A percentile compares a stretch with the other conserved stretches of the same genome.
phyloP scores from a whole-genome alignment of 1,140 invertebrate species.

The Hetaerina americana region DNA sequence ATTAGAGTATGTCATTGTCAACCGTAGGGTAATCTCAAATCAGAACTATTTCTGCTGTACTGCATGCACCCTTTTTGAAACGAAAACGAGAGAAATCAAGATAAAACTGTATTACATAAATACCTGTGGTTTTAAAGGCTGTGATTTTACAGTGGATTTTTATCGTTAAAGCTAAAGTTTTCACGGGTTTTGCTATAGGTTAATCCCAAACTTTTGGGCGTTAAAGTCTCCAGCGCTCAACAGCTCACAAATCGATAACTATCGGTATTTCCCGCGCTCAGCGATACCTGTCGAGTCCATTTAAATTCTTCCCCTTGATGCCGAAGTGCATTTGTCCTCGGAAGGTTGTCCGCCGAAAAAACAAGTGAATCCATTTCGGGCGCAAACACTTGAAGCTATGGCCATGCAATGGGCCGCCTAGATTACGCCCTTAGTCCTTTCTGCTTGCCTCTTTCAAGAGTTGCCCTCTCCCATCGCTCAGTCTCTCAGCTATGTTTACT shows the following conservation, averaged over 20 bases:
- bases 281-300: background rate
- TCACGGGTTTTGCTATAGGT: too few relatives aligned
- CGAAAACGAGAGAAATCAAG: too few relatives aligned
- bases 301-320: background rate
- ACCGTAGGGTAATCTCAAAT: too few relatives aligned
- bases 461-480: background rate
- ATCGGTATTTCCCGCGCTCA: background rate
- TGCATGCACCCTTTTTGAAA: too few relatives aligned
- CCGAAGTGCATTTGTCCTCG: background rate
- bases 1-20: too few relatives aligned
- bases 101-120: too few relatives aligned
- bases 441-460: background rate
- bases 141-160: too few relatives aligned
- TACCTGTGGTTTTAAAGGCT: too few relatives aligned
- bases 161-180: too few relatives aligned
- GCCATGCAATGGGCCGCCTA: background rate
- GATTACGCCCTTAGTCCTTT: background rate
- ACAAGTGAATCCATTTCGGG: background rate
- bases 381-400: background rate
- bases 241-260: too few relatives aligned
- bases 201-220: too few relatives aligned
- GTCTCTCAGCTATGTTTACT: background rate
- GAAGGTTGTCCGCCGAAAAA: background rate
- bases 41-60: too few relatives aligned
- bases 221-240: background rate